These are phyloP conservation scores for Andricus quercusramuli DNA, from an alignment of 2,888 invertebrate genomes.

Conservation along the genomic window DNA sequence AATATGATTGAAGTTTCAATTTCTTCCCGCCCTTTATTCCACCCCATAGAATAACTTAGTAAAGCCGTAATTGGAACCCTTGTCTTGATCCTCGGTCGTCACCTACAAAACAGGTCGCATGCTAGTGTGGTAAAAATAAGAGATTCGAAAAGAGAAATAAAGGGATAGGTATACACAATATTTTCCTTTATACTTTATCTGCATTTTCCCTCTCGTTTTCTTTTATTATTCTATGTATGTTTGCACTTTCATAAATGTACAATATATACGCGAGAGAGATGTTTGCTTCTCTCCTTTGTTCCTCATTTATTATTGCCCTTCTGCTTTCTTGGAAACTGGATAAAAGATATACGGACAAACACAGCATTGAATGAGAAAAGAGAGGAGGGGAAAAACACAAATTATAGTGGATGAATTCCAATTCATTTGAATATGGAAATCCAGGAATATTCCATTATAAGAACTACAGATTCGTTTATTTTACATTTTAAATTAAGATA, in stretches of 20 bases:
- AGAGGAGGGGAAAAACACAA: neutral
- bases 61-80: neutral
- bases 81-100: neutral
- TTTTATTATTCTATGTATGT: neutral
- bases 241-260: neutral
- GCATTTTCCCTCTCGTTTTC: neutral
- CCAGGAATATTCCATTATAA: neutral
- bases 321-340: neutral
- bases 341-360: neutral
- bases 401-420: neutral
- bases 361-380: constrained; percentile 2
- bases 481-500: no score
- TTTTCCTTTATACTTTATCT: neutral
- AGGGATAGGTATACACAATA: neutral
- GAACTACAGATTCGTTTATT: neutral
- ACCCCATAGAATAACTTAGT: neutral
- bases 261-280: neutral
- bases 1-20: neutral
- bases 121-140: neutral
- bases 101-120: neutral
- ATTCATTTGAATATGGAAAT: neutral
- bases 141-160: neutral
- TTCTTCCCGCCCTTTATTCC: neutral
- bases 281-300: neutral
- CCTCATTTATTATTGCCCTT: constrained; percentile 5